Evolutionary conservation across 1,140 invertebrate genomes (phyloP), one percentile per base, ranked within the genome.

Genomic region (Papilio polytes): DNA sequence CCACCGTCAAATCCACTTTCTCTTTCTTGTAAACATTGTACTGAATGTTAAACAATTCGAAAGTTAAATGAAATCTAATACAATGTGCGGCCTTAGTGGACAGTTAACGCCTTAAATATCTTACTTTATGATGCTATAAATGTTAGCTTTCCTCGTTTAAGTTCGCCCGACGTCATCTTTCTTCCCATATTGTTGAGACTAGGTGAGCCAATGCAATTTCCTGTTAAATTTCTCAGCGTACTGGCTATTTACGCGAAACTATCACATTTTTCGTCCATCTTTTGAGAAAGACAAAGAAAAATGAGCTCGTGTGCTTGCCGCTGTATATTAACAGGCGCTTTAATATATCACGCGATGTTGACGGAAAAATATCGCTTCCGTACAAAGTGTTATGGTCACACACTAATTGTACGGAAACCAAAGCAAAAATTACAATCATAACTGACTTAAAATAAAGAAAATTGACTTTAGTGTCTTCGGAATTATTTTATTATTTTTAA

Each of bases 201-300:
- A 70, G 63, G 63, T 70, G 63, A 70, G 63, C 63, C 63, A 70
- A 70, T 70, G 63, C 63, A 70, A 70, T 70, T 70, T 70, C 63
- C 63, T 70, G 63, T 70, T 70, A 31, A 70, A 70, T 70, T 70
- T 70, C 63, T 70, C 63, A 70, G 3, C 26, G 63, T 12, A 13
- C 63, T 31, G 63, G 63, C 26, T 70, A 70, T 31, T 73, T 41
- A 73, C 36, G 8, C 44, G 72, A 74, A 74, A 74, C 72, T 74
- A 74, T 46, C 36, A 74, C 36, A 74, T 74, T 74, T 74, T 74
- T 74, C 72, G 41, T 76, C 44, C 74, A 76, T 76, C 44, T 48
- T 76, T 76, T 53, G 6, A 53, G 20, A 74, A 51, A 48, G 74
- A 76, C 41, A 76, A 76, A 48, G 74, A 76, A 76, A 76, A 76